Conservation (phyloP, 1,140 invertebrate genomes). For the Leptinotarsa undecemlineata region DNA sequence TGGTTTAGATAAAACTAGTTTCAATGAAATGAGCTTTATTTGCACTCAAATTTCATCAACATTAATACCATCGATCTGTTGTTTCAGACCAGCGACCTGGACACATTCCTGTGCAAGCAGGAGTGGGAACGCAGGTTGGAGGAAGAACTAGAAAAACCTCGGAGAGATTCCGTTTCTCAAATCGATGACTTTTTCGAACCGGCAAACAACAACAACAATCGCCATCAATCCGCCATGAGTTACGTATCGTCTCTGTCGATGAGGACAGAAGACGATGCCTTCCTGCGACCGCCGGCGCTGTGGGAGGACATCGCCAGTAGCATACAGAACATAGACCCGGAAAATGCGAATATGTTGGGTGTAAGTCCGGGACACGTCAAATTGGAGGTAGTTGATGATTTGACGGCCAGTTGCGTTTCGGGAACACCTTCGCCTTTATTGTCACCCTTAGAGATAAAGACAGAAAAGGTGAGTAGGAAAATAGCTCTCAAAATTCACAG, state of each 20-base stretch:
- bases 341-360: slow-evolving; percentile 84
- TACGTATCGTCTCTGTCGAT: slow-evolving; percentile 59
- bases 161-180: slow-evolving; percentile 65
- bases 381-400: slow-evolving; percentile 72
- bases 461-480: slow-evolving; percentile 56
- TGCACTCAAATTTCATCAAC: no score
- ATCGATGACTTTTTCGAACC: slow-evolving; percentile 73
- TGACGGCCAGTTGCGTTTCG: slow-evolving; percentile 56
- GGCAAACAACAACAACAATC: slow-evolving; percentile 27
- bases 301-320: slow-evolving; percentile 90
- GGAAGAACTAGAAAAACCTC: slow-evolving; percentile 62
- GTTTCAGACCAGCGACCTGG: slow-evolving; percentile 65
- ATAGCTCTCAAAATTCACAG: not conserved
- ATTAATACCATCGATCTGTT: not conserved
- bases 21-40: no score
- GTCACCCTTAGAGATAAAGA: slow-evolving; percentile 75
- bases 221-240: slow-evolving; percentile 54
- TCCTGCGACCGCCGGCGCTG: slow-evolving; percentile 73
- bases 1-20: no score
- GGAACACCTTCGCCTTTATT: slow-evolving; percentile 68
- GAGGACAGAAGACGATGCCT: slow-evolving; percentile 72
- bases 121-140: slow-evolving; percentile 63
- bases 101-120: slow-evolving; percentile 64
- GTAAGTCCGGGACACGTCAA: slow-evolving; percentile 68
- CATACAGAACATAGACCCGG: slow-evolving; percentile 84